Percentiles rank a stretch among this genome's conserved stretches.
These are phyloP conservation scores for Phoenicopterus ruber DNA, from an alignment of 2,113 vertebrate species.

Conservation along the genomic window DNA sequence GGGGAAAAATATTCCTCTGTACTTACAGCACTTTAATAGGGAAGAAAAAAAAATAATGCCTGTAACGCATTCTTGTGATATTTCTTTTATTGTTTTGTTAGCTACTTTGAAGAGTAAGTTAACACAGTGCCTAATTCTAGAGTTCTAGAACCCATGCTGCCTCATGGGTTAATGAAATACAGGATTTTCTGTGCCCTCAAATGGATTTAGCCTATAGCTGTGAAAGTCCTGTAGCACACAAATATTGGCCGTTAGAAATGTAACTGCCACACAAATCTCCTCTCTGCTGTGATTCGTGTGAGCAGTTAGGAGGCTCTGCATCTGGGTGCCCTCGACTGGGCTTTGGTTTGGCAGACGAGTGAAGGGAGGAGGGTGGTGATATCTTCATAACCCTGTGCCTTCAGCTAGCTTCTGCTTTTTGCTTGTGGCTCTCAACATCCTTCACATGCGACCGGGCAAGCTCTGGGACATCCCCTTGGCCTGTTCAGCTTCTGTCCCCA, in stretches of 20 bases:
- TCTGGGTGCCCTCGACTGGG: neutral
- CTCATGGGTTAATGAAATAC: neutral
- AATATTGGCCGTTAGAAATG: neutral
- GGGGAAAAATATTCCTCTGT: neutral
- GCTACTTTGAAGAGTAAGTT: neutral
- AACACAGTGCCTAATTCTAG: neutral
- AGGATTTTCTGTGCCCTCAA: neutral
- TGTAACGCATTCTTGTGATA: neutral
- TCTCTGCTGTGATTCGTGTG: neutral
- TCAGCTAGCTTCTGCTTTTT: neutral
- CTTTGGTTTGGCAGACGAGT: neutral
- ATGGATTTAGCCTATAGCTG: neutral
- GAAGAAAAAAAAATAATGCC: neutral
- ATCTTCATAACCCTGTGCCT: neutral
- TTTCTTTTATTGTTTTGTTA: neutral
- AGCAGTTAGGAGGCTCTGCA: neutral
- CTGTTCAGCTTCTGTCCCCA: neutral
- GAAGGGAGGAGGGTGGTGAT: neutral
- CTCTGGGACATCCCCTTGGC: neutral
- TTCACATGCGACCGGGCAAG: neutral
- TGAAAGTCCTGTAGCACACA: neutral
- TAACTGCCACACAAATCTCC: rapidly evolving
- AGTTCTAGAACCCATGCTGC: neutral
- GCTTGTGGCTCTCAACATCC: neutral
- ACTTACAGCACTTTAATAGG: neutral